phyloP scores from a whole-genome alignment of 1,140 invertebrate genomes.

The Nebria ingens region DNA sequence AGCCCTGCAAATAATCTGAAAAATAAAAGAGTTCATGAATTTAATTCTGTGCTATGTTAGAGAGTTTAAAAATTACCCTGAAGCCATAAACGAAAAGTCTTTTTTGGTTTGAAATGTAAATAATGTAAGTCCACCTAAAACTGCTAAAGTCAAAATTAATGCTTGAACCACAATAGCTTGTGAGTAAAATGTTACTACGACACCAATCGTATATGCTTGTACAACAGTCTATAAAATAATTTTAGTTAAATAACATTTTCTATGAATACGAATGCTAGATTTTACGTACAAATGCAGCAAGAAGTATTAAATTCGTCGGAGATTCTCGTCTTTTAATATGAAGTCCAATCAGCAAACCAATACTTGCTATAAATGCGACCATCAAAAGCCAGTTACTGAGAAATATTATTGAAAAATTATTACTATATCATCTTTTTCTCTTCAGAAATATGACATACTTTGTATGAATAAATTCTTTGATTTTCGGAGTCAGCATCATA shows the following conservation, averaged over 20 bases:
- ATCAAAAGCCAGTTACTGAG: conserved; percentile 54
- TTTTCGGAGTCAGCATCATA: conserved; percentile 49
- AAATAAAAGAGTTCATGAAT: conserved; percentile 28
- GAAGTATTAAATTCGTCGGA: conserved; percentile 55
- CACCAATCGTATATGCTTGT: conserved; percentile 61
- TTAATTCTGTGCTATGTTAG: neutral
- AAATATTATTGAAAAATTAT: conserved; percentile 19
- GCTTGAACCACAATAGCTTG: conserved; percentile 62
- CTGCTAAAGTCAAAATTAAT: conserved; percentile 57
- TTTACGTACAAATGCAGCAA: conserved; percentile 56
- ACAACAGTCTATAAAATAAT: conserved; percentile 54
- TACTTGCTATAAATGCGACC: conserved; percentile 45
- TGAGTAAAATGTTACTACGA: conserved; percentile 64
- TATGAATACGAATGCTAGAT: neutral
- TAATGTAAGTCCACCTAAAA: conserved; percentile 57
- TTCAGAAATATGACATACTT: conserved; percentile 44
- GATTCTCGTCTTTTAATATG: conserved; percentile 51
- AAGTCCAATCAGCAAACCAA: conserved; percentile 49
- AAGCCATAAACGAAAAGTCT: conserved; percentile 66
- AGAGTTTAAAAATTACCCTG: conserved; percentile 47
- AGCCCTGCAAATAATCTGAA: conserved; percentile 60
- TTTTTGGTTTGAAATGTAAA: conserved; percentile 74
- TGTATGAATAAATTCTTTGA: conserved; percentile 54
- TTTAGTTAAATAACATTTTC: conserved; percentile 4
- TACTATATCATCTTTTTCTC: neutral